Percentiles rank a stretch among this genome's conserved stretches.
Evolutionary conservation across 2,888 invertebrate genomes (phyloP).

Genomic region (Chromoteleia sp.): DNA sequence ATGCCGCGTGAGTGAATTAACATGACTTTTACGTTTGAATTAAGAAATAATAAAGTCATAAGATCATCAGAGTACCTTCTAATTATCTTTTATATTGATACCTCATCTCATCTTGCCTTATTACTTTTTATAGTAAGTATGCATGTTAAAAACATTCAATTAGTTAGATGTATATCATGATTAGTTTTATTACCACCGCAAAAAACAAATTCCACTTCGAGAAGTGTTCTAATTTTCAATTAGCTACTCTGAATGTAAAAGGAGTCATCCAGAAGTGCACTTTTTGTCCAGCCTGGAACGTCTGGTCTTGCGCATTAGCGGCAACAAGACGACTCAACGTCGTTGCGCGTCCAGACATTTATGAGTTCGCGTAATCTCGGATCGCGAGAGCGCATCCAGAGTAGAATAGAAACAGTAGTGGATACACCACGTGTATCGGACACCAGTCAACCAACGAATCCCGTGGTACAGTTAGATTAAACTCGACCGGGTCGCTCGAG

Average conservation of each 20-base stretch:
- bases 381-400: conserved; percentile 51
- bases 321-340: neutral
- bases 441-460: conserved; percentile 69
- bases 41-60: no score
- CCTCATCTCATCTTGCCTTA: no score
- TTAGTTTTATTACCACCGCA: neutral
- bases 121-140: no score
- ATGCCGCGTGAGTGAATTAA: no score
- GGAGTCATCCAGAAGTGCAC: conserved; percentile 16
- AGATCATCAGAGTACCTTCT: no score
- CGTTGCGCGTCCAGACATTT: conserved; percentile 40
- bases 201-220: neutral
- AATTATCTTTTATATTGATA: no score
- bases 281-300: conserved; percentile 22
- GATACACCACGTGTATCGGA: conserved; percentile 61
- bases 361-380: conserved; percentile 57
- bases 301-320: conserved; percentile 8
- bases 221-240: conserved; percentile 31
- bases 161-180: neutral
- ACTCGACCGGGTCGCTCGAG: conserved; percentile 74
- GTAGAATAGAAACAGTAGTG: conserved; percentile 64
- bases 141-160: no score
- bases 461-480: conserved; percentile 75
- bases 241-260: conserved; percentile 5
- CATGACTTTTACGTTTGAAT: no score